Base-by-base conservation (phyloP, 2,888 invertebrate species). In the Nysson spinosus region DNA sequence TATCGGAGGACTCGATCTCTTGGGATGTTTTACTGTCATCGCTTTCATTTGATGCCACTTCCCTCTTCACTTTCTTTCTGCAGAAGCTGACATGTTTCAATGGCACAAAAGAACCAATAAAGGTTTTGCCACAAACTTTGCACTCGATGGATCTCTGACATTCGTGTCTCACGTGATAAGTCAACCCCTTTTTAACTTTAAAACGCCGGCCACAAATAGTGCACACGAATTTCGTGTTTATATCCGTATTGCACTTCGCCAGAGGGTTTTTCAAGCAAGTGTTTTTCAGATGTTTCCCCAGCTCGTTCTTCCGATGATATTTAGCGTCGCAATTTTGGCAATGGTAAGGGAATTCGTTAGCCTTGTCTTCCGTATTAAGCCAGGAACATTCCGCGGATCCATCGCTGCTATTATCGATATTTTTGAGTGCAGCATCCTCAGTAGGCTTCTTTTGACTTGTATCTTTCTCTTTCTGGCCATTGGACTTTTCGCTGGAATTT, bases 241-340 rank as follows among this genome's bases (percentile, higher is more conserved):
- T 1, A 5, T 7, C 5, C 1, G 2, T 11, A 0, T 32, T 20
- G 7, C n/a, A 5, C 0, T 7, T 3, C 0, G 44, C 4, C 0
- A 7, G 0, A 0, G 58, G 54, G 12, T 74, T 71, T 2, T 9
- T 16, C 6, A 12, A 0, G 11, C 73, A 74, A 3, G 12, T 50
- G 4, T 6, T 2, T 4, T n/a, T 11, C 0, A 14, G 0, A 5
- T 74, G 72, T 2, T 2, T 35, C 0, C 4, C 2, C 5, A 69
- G 9, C 0, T 4, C 0, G 0, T 0, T 4, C 0, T 3, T 0
- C 0, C 3, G 2, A 0, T 0, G 0, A 5, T 9, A 72, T 0
- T 0, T 0, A 0, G 12, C 7, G 4, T 11, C 30, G 30, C 30
- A 30, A 2, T n/a, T 4, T 30, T 30, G 4, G 5, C 30, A 30